Conservation (phyloP, 1,140 invertebrate genomes). For the Saccostrea echinata region DNA sequence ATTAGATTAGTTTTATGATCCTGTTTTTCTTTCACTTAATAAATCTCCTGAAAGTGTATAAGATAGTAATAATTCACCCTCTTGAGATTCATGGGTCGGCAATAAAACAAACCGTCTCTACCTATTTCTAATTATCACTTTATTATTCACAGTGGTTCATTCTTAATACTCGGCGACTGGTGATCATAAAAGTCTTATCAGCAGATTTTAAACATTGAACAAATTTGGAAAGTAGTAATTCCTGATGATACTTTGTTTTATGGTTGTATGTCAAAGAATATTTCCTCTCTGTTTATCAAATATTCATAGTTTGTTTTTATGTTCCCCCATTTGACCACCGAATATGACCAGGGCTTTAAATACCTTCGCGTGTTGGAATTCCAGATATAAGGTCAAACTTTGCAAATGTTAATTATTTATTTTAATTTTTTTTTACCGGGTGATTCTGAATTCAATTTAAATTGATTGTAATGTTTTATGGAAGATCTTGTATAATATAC, state of each 20-base stretch:
- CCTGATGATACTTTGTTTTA: too few species aligned
- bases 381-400: neutral
- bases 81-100: neutral
- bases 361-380: neutral
- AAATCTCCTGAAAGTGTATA: neutral
- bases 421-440: too few species aligned
- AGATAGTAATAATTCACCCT: neutral
- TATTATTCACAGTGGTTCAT: neutral
- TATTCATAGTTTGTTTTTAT: too few species aligned
- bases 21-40: conserved; percentile 28
- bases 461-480: too few species aligned
- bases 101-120: neutral
- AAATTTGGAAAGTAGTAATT: too few species aligned
- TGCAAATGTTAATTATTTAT: neutral
- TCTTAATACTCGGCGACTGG: too few species aligned
- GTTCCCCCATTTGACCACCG: neutral
- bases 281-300: too few species aligned
- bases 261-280: too few species aligned
- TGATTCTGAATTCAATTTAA: too few species aligned
- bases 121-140: neutral
- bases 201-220: too few species aligned
- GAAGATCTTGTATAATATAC: too few species aligned
- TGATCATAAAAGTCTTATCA: too few species aligned
- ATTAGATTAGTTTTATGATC: conserved; percentile 13
- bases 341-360: neutral